phyloP scores from a whole-genome alignment of 2,888 invertebrate species.

The Dolichomitus sp. region DNA sequence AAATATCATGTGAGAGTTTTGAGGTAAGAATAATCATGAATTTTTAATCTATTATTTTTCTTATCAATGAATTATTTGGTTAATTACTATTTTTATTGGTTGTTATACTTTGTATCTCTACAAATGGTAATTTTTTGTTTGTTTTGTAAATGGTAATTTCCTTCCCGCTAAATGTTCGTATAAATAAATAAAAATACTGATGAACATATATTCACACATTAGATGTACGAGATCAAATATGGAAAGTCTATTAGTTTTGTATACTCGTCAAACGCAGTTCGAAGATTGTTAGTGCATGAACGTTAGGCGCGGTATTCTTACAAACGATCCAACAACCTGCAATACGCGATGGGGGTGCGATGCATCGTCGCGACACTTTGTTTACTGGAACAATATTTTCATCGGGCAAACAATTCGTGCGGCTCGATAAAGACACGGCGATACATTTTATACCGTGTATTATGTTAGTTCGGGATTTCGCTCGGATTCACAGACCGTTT shows the following conservation, averaged over 20 bases:
- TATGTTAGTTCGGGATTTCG: conserved; percentile 12
- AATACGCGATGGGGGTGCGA: conserved; percentile 41
- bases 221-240: background rate
- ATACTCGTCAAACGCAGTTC: background rate
- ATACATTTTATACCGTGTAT: conserved; percentile 54
- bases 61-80: too few species aligned
- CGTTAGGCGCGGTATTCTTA: background rate
- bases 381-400: conserved; percentile 86
- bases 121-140: too few species aligned
- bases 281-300: background rate
- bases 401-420: conserved; percentile 85
- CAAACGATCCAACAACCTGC: conserved; percentile 5
- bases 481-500: conserved; percentile 2
- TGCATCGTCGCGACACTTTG: conserved; percentile 76
- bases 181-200: too few species aligned
- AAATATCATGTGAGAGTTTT: too few species aligned
- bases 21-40: too few species aligned
- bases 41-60: too few species aligned
- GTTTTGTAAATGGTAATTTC: too few species aligned
- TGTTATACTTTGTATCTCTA: too few species aligned
- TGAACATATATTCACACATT: background rate
- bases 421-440: conserved; percentile 83
- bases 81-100: too few species aligned
- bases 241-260: background rate
- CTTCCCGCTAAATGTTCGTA: too few species aligned